These are phyloP conservation scores for Charina bottae DNA, from an alignment of 2,113 vertebrate genomes.

Conservation along the genomic window DNA sequence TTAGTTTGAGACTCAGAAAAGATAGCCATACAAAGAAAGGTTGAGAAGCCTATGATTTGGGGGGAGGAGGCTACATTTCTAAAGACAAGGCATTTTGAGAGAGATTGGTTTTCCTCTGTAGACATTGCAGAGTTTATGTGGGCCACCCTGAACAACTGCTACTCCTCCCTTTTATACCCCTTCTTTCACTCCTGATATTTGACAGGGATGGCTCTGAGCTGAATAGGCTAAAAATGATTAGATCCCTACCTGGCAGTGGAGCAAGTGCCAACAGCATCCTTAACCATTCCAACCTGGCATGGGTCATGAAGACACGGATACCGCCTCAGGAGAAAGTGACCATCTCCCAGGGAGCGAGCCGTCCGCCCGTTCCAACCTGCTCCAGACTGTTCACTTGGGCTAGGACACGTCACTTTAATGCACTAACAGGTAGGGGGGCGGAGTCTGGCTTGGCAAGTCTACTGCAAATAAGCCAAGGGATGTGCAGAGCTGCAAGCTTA, in stretches of 20 bases:
- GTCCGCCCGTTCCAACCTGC: background rate
- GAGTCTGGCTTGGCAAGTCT: slow-evolving; percentile 10
- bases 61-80: background rate
- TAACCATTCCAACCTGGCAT: background rate
- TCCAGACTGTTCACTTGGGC: slow-evolving; percentile 24
- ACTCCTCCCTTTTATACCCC: background rate
- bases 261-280: background rate
- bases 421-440: slow-evolving; percentile 35
- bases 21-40: background rate
- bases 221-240: background rate
- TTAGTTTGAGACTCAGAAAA: background rate
- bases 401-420: slow-evolving; percentile 77
- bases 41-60: background rate
- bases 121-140: background rate
- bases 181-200: background rate
- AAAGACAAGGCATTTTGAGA: background rate
- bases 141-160: no score
- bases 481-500: background rate
- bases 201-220: no score
- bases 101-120: background rate
- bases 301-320: background rate
- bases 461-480: slow-evolving; percentile 19
- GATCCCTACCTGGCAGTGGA: background rate
- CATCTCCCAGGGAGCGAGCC: background rate
- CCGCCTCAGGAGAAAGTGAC: background rate